Base-by-base conservation (phyloP, 2,113 vertebrate genomes). In the Xiphorhynchus elegans region DNA sequence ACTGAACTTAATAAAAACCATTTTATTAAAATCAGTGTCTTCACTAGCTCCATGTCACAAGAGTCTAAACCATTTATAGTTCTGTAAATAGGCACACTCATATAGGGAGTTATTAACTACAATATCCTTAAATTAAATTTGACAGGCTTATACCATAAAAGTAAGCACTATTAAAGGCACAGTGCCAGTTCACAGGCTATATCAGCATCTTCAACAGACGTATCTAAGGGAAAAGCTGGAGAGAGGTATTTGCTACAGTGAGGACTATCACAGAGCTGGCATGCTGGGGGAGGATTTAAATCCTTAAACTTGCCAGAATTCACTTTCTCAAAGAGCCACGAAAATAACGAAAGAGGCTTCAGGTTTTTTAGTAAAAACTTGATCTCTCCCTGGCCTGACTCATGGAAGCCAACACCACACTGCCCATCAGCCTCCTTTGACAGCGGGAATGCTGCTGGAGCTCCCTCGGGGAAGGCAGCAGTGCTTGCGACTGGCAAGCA, bases 401-500 rank as follows among this genome's bases (percentile, higher is more conserved):
- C 1, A 0, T 20, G 35, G n/a, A 66, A 53, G 72, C 3, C 83
- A 83, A 35, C 4, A 25, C 11, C 60, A 40, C 2, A 2, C 8
- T 63, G 53, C 24, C 35, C 24, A 21, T 25, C 15, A 4, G 26
- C 10, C 68, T 3, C 2, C 52, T 74, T 13, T 13, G 31, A 42
- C 31, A 60, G 84, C 17, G 29, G 37, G 53, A 55, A 11, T 0
- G 2, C 23, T 44, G 44, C 52, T 0, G 0, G 56, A 78, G 60
- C 14, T 2, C 21, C 29, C n/a, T 6, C 18, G 3, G 14, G 67
- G 47, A 78, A 42, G 58, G 58, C 29, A 58, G 56, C 47, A 35
- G 62, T 76, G 49, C 13, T 47, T 9, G 13, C 0, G 0, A 75
- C 6, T 3, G 35, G 11, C 28, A 42, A 19, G 26, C 31, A 23